A percentile compares a stretch with the other conserved stretches of the same genome.
Evolutionary conservation across 1,140 invertebrate species (phyloP).

Genomic region (Dreissena polymorpha): DNA sequence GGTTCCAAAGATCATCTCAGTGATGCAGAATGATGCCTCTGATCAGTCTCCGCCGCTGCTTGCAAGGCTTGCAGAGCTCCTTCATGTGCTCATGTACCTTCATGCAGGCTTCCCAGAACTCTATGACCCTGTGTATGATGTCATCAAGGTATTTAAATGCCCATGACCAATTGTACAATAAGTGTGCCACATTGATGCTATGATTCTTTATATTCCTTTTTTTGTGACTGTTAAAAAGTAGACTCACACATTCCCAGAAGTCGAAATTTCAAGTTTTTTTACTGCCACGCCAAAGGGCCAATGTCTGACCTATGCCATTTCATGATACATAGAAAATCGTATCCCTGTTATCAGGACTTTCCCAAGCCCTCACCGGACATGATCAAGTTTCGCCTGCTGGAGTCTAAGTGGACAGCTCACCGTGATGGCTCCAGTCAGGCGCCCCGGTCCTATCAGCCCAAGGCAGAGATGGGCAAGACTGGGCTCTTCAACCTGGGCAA

Average conservation of each 20-base stretch:
- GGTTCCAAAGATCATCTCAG: constrained; percentile 57
- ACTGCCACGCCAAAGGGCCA: too few species aligned
- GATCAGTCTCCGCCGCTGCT: constrained; percentile 50
- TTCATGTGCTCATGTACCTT: constrained; percentile 74
- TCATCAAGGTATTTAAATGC: constrained; percentile 69
- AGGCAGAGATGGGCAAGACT: constrained; percentile 74
- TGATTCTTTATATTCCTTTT: too few species aligned
- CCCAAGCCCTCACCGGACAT: constrained; percentile 59
- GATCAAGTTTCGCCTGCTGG: constrained; percentile 62
- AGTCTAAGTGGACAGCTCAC: constrained; percentile 66
- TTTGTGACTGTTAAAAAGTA: too few species aligned
- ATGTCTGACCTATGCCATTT: too few species aligned
- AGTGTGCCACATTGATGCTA: too few species aligned
- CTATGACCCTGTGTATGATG: constrained; percentile 75
- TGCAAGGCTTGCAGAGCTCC: constrained; percentile 60
- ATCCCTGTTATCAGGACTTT: constrained; percentile 62
- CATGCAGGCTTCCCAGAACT: constrained; percentile 78
- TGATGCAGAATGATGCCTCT: constrained; percentile 58
- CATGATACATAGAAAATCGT: too few species aligned
- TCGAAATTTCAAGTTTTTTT: too few species aligned
- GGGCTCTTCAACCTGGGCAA: constrained; percentile 88
- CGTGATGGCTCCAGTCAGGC: constrained; percentile 25
- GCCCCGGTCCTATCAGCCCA: constrained; percentile 61
- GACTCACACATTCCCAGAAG: too few species aligned
- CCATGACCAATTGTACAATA: too few species aligned